phyloP scores from a whole-genome alignment of 2,888 invertebrate species.

The Stenoptilia bipunctidactyla region DNA sequence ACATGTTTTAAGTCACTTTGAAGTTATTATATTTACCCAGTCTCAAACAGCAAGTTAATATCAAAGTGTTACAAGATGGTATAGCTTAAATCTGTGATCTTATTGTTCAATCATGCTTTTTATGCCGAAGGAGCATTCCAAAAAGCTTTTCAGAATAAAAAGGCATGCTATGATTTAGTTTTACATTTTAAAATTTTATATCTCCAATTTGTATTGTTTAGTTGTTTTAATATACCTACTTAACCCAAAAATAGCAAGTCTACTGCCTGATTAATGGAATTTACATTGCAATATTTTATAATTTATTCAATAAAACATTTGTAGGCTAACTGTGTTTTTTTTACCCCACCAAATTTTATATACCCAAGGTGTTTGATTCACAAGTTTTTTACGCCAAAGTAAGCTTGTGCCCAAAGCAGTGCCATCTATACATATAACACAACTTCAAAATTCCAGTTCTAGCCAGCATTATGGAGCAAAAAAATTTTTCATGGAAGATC shows the following conservation, averaged over 20 bases:
- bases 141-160: background rate
- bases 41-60: too few relatives aligned
- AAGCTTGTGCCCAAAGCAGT: too few relatives aligned
- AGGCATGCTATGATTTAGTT: background rate
- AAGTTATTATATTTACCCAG: too few relatives aligned
- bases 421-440: too few relatives aligned
- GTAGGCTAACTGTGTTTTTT: background rate
- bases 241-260: background rate
- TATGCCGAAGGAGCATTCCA: background rate
- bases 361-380: too few relatives aligned
- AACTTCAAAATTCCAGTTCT: too few relatives aligned
- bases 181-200: background rate
- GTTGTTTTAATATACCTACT: background rate
- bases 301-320: slow-evolving; percentile 1
- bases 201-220: background rate
- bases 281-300: background rate
- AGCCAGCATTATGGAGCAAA: too few relatives aligned
- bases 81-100: background rate
- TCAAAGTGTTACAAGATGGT: too few relatives aligned
- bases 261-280: background rate
- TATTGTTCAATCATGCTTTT: background rate
- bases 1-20: too few relatives aligned
- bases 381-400: too few relatives aligned
- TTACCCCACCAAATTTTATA: background rate
- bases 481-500: too few relatives aligned